These are phyloP conservation scores for Odontothrips loti DNA, from an alignment of 2,888 invertebrate genomes.

Conservation along the genomic window DNA sequence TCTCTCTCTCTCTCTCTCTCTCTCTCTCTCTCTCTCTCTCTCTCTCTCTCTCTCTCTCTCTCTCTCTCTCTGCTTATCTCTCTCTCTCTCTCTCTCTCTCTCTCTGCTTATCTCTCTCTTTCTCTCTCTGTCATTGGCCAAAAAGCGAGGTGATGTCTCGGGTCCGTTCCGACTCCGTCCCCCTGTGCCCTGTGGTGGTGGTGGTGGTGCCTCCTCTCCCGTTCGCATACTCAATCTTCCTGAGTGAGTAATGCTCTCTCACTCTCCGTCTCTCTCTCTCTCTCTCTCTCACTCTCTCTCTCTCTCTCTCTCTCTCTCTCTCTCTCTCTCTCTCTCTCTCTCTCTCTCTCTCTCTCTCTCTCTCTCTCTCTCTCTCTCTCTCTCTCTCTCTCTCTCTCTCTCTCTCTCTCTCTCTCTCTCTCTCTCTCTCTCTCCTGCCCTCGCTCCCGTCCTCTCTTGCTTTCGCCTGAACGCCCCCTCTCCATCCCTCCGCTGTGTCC, in stretches of 20 bases:
- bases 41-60: too few relatives aligned
- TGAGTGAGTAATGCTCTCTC: neutral
- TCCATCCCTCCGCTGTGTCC: too few relatives aligned
- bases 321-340: neutral
- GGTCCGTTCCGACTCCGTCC: too few relatives aligned
- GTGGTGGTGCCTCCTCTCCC: neutral
- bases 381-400: slow-evolving; percentile 7
- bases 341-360: slow-evolving; percentile 3
- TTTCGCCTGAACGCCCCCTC: too few relatives aligned
- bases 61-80: too few relatives aligned
- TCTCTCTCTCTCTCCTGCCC: neutral
- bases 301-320: neutral
- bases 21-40: too few relatives aligned
- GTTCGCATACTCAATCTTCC: neutral
- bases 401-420: neutral
- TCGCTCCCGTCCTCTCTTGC: neutral
- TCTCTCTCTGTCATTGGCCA: too few relatives aligned
- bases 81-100: too few relatives aligned
- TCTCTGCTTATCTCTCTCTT: too few relatives aligned
- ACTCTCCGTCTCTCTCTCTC: neutral
- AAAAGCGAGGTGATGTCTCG: too few relatives aligned
- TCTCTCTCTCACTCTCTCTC: neutral
- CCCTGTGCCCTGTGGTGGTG: too few relatives aligned
- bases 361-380: slow-evolving; percentile 4
- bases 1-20: too few relatives aligned